Evolutionary conservation across 1,140 invertebrate species (phyloP).

Genomic region (Lucilia cuprina): DNA sequence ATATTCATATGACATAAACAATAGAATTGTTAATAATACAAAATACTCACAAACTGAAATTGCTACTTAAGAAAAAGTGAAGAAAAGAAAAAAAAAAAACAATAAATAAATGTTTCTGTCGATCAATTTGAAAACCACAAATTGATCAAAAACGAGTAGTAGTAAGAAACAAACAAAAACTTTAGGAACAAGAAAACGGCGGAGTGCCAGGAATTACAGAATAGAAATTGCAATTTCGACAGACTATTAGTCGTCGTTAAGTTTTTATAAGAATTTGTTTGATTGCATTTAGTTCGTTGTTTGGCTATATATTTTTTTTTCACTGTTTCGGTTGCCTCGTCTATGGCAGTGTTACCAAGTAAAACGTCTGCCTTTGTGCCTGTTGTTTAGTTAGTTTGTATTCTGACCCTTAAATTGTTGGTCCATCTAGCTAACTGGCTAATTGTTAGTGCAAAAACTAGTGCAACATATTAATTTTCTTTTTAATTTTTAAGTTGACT

Average conservation of each 20-base stretch:
- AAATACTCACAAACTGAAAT: neutral
- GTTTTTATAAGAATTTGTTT: neutral
- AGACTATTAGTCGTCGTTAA: neutral
- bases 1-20: neutral
- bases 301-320: neutral
- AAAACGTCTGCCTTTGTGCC: neutral
- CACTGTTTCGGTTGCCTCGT: neutral
- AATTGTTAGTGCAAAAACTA: neutral
- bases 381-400: neutral
- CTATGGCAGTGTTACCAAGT: neutral
- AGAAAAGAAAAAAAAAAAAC: neutral
- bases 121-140: neutral
- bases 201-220: neutral
- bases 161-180: no score
- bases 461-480: neutral
- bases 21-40: neutral
- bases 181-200: no score
- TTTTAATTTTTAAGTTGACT: neutral
- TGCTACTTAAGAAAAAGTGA: neutral
- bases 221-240: neutral
- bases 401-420: neutral
- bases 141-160: neutral
- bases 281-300: neutral
- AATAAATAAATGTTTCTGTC: neutral
- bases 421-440: neutral